phyloP scores from a whole-genome alignment of 2,797 vertebrate genomes.

The Enteromius argenteus region DNA sequence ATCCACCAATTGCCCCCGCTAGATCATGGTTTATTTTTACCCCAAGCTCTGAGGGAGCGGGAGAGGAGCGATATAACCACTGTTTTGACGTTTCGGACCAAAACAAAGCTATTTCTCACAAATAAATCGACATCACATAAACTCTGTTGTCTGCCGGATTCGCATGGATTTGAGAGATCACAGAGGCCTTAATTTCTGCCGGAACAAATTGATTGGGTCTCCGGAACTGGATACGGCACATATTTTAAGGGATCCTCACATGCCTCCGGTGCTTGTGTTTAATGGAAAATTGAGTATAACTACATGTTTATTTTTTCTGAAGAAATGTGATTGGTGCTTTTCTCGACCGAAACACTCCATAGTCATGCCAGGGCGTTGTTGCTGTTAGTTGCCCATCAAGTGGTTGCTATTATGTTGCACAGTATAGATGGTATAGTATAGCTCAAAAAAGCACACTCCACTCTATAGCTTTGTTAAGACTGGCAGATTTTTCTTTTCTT shows the following conservation, averaged over 20 bases:
- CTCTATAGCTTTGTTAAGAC: not conserved
- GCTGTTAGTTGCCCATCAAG: not conserved
- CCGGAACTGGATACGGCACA: not conserved
- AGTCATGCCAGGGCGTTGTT: not conserved
- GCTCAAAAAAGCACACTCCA: not conserved
- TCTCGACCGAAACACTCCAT: not conserved
- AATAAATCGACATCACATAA: slow-evolving; percentile 8
- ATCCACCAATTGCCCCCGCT: slow-evolving; percentile 17
- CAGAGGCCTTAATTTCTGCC: not conserved
- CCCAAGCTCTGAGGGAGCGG: slow-evolving; percentile 1
- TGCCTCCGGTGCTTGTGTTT: not conserved
- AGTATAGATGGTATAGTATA: not conserved
- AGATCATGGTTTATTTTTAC: slow-evolving; percentile 49
- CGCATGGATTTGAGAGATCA: slow-evolving; percentile 21
- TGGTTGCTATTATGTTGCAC: not conserved
- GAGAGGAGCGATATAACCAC: slow-evolving; percentile 7
- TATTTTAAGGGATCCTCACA: not conserved
- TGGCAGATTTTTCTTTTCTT: not conserved
- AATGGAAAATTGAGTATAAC: not conserved
- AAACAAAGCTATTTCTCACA: slow-evolving; percentile 34
- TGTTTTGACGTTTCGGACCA: slow-evolving; percentile 44
- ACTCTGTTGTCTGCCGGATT: slow-evolving; percentile 21
- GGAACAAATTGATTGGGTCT: slow-evolving; percentile 3
- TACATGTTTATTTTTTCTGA: not conserved
- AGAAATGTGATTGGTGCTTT: not conserved